Evolutionary conservation across 2,113 vertebrate genomes (phyloP).

Genomic region (Ceuthmochares aereus): DNA sequence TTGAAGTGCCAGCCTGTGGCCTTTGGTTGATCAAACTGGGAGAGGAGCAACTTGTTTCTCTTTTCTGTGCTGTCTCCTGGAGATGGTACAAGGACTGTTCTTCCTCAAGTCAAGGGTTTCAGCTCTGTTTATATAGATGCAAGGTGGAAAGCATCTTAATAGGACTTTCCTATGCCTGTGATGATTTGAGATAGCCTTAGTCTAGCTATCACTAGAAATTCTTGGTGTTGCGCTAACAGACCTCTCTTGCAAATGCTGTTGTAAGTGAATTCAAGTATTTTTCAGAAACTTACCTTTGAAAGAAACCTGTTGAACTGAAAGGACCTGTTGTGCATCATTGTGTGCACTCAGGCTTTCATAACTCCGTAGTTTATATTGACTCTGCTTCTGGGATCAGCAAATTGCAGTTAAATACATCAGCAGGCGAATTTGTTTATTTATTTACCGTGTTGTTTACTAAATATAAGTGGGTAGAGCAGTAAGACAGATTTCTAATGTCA

Average conservation of each 20-base stretch:
- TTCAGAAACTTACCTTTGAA: background rate
- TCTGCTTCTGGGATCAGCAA: background rate
- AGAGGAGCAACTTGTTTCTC: background rate
- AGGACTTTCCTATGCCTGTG: background rate
- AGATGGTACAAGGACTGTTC: background rate
- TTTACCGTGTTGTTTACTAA: background rate
- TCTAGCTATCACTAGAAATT: background rate
- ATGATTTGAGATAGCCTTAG: background rate
- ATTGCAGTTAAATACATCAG: background rate
- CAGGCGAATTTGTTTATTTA: background rate
- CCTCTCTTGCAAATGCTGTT: background rate
- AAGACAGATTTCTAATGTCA: background rate
- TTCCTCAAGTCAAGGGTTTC: accelerated
- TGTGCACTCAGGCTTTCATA: background rate
- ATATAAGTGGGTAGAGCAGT: background rate
- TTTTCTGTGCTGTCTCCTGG: background rate
- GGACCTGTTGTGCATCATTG: background rate
- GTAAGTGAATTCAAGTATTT: background rate
- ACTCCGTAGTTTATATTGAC: background rate
- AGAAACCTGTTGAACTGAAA: background rate
- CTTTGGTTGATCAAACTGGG: background rate
- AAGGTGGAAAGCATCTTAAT: background rate
- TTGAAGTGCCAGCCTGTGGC: accelerated
- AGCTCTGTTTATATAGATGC: background rate
- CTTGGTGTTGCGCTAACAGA: background rate